A percentile compares a stretch with the other conserved stretches of the same genome.
Conservation (phyloP, 2,113 vertebrate species). For the Oryzias curvinotus region DNA sequence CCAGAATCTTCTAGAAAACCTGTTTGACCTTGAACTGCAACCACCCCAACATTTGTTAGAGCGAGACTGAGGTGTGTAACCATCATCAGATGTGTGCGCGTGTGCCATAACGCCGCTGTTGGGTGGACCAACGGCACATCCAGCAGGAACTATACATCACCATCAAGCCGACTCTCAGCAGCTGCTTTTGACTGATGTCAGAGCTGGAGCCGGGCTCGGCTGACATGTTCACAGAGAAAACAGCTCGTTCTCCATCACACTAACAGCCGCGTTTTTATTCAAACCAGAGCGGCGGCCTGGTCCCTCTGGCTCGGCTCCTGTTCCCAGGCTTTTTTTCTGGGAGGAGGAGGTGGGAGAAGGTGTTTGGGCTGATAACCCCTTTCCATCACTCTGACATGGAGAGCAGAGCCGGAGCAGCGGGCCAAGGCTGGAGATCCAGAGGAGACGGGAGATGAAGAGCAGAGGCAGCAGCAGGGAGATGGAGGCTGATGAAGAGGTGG, state of each 20-base stretch:
- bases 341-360: constrained; percentile 41
- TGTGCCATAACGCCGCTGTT: constrained; percentile 13
- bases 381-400: constrained; percentile 57
- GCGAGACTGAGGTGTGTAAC: constrained; percentile 9
- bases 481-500: constrained; percentile 30
- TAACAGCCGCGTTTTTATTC: constrained; percentile 27
- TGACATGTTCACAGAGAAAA: constrained; percentile 4
- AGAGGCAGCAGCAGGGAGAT: background rate
- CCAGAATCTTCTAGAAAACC: background rate
- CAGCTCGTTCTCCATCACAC: constrained; percentile 11
- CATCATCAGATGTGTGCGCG: constrained; percentile 26
- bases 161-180: constrained; percentile 2
- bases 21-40: constrained; percentile 26
- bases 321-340: constrained; percentile 46
- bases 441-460: constrained; percentile 27
- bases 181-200: constrained; percentile 17
- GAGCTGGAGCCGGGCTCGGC: constrained; percentile 20
- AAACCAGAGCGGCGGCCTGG: constrained; percentile 23
- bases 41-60: constrained; percentile 30
- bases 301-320: constrained; percentile 14
- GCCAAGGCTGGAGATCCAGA: constrained; percentile 11
- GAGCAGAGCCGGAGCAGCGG: constrained; percentile 30
- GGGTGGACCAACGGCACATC: constrained; percentile 24
- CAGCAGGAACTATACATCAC: constrained; percentile 32
- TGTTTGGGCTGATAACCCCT: constrained; percentile 61